Conservation (phyloP, 2,888 invertebrate species). For the Drosophila dives region DNA sequence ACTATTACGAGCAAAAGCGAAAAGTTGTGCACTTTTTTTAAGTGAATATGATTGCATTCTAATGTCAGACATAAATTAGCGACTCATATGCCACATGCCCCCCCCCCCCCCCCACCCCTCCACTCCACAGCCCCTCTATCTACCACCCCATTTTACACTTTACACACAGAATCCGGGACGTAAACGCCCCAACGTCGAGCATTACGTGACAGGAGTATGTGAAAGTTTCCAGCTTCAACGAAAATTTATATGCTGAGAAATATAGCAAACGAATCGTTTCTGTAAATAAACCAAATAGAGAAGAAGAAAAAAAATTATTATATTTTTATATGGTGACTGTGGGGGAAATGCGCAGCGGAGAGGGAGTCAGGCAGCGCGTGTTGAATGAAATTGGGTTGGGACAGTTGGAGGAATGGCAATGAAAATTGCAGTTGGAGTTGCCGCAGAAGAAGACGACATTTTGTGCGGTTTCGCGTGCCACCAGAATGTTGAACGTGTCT, state of each 20-base stretch:
- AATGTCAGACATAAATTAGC: slow-evolving; percentile 77
- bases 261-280: slow-evolving; percentile 36
- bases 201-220: slow-evolving; percentile 76
- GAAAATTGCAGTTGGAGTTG: slow-evolving; percentile 17
- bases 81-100: slow-evolving; percentile 50
- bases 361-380: background rate
- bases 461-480: slow-evolving; percentile 78
- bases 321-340: slow-evolving; percentile 38
- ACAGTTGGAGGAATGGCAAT: background rate
- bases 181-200: slow-evolving; percentile 22
- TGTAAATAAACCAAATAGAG: slow-evolving; percentile 3
- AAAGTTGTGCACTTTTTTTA: slow-evolving; percentile 75
- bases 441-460: slow-evolving; percentile 49
- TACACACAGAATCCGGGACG: background rate
- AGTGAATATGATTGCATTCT: slow-evolving; percentile 79
- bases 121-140: no score
- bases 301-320: background rate
- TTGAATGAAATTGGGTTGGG: background rate
- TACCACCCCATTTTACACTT: background rate
- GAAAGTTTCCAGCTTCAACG: slow-evolving; percentile 76
- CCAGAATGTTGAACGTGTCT: slow-evolving; percentile 69
- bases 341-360: slow-evolving; percentile 53
- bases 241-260: slow-evolving; percentile 74
- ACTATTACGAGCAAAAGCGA: slow-evolving; percentile 47
- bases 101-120: background rate